Percentiles rank a stretch among this genome's conserved stretches.
phyloP scores from a whole-genome alignment of 2,888 invertebrate genomes.

The Andrena fulva region DNA sequence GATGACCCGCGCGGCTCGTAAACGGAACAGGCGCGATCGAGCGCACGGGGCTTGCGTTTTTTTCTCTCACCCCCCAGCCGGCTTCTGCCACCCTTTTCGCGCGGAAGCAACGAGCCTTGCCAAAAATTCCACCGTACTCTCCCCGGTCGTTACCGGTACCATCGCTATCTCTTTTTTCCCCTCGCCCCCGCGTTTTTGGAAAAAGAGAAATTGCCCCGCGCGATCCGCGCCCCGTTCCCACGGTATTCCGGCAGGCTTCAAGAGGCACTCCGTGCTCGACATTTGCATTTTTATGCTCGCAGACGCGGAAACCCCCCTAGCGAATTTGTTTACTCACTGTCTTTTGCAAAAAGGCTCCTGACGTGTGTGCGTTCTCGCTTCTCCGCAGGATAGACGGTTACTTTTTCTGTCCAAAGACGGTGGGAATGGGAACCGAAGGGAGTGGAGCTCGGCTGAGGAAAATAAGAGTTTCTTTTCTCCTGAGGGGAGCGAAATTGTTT shows the following conservation, averaged over 20 bases:
- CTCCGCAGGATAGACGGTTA: not conserved
- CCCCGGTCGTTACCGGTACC: not conserved
- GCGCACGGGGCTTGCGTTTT: not conserved
- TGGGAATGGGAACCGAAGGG: not conserved
- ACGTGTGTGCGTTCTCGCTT: not conserved
- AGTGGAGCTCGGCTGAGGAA: too few relatives aligned
- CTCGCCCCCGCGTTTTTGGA: not conserved
- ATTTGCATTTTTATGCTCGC: constrained; percentile 1
- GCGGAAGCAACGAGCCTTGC: not conserved
- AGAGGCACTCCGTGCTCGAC: not conserved
- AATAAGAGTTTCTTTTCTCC: constrained; percentile 1
- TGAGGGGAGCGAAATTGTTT: not conserved
- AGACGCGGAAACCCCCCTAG: not conserved
- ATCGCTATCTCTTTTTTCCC: not conserved
- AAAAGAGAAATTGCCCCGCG: too few relatives aligned
- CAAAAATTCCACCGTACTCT: constrained; percentile 18
- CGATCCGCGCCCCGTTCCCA: too few relatives aligned
- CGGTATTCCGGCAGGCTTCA: not conserved
- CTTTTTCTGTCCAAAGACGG: not conserved
- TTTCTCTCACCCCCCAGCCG: not conserved
- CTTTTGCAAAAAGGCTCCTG: not conserved
- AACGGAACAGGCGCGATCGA: constrained; percentile 30
- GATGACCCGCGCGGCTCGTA: constrained; percentile 35
- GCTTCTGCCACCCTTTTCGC: not conserved
- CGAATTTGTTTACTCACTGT: not conserved